Percentiles rank a stretch among this genome's conserved stretches.
Evolutionary conservation across 1,140 invertebrate genomes (phyloP).

Genomic region (Spodoptera frugiperda): DNA sequence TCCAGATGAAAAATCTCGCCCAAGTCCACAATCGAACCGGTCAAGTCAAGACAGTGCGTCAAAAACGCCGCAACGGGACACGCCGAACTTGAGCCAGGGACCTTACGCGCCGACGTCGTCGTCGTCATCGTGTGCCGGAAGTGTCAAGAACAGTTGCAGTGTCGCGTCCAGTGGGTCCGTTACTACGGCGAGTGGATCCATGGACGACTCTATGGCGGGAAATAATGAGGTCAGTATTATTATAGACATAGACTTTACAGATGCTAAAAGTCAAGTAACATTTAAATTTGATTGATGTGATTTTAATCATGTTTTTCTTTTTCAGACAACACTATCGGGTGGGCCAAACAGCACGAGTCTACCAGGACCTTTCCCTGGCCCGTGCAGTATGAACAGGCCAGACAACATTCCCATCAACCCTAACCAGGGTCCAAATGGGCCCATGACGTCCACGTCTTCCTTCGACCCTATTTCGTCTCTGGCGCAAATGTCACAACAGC

Average conservation of each 20-base stretch:
- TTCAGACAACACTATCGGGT: slow-evolving; percentile 78
- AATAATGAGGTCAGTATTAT: slow-evolving; percentile 66
- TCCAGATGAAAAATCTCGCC: slow-evolving; percentile 83
- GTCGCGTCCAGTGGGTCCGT: slow-evolving; percentile 64
- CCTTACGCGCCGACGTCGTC: slow-evolving; percentile 80
- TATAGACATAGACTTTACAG: too few species aligned
- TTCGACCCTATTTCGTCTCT: slow-evolving; percentile 97
- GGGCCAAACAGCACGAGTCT: slow-evolving; percentile 79
- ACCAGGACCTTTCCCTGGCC: slow-evolving; percentile 74
- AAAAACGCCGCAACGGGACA: slow-evolving; percentile 81
- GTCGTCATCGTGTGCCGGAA: slow-evolving; percentile 60
- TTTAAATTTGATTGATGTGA: too few species aligned
- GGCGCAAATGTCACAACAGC: slow-evolving; percentile 97
- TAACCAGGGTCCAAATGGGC: slow-evolving; percentile 86
- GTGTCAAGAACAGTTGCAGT: slow-evolving; percentile 74
- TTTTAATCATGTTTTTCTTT: slow-evolving; percentile 39
- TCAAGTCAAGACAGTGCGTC: slow-evolving; percentile 81
- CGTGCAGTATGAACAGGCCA: slow-evolving; percentile 86
- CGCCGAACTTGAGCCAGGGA: slow-evolving; percentile 73
- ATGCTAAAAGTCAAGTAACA: too few species aligned
- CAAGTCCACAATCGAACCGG: slow-evolving; percentile 82
- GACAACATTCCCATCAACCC: slow-evolving; percentile 95
- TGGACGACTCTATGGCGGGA: slow-evolving; percentile 69
- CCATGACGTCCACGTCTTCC: slow-evolving; percentile 87
- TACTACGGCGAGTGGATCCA: slow-evolving; percentile 54